Base-by-base conservation (phyloP, 2,797 vertebrate genomes). In the Acipenser ruthenus region DNA sequence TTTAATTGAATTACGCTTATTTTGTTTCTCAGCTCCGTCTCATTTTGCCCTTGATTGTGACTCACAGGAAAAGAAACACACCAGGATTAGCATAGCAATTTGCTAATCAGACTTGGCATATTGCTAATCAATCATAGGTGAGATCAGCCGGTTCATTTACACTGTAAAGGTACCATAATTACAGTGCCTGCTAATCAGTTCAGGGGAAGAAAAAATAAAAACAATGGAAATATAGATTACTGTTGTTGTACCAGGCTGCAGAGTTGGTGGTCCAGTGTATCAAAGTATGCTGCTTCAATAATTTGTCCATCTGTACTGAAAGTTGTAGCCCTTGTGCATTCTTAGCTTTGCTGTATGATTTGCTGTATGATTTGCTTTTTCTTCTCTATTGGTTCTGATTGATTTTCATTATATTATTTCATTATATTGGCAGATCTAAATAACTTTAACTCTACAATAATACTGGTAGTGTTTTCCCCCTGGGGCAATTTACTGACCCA, bases 151-250 rank as follows among this genome's bases (percentile, higher is more conserved):
- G 62, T 74, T 60, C 74, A 71, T 75, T 79, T 68, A 82, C 80
- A 76, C 75, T 64, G 68, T 65, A 50, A 50, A 74, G 75, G 70
- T 70, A 66, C 63, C 18, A 63, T 13, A 65, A 75, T 75, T 78
- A 76, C 67, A 72, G 53, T 66, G 63, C 75, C 69, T 69, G 53
- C 72, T 77, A 79, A 83, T 86, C 80, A 83, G 79, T 78, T 79
- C 74, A 82, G 76, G 76, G 76, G 82, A 75, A 73, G 64, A 72
- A 73, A 82, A 77, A 82, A 82, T 83, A 82, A 80, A 83, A 86
- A 85, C 84, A 86, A 74, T 53, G 78, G 74, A 80, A 63, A 76
- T 81, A 79, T 84, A 81, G 72, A 75, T 78, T 82, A 66, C 74
- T 77, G 81, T 83, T 77, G 81, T 79, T 83, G 81, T 83, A 82